Base-by-base conservation (phyloP, 2,113 vertebrate genomes). In the Perccottus glenii region DNA sequence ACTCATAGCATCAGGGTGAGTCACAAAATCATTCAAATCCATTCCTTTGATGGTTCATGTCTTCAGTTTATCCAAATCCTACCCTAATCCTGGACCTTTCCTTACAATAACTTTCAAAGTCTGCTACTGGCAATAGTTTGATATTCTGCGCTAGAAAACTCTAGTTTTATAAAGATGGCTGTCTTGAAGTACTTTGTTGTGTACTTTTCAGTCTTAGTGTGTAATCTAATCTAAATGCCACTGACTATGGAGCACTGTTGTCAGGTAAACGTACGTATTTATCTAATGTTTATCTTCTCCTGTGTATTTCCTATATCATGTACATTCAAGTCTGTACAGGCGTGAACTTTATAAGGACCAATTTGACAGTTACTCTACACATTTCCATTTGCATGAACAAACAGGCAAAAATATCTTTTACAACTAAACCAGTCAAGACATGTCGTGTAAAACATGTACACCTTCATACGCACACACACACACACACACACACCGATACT, bases 1-100 rank as follows among this genome's bases (percentile, higher is more conserved):
- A 3, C 94, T 98, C 73, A 95, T 98, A 1, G 95, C 96, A 56
- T 96, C 96, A 0, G 96, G 96, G 96, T 98, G 90, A 94, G 96
- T 92, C 15, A 45, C 38, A 2, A 0, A 50, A 27, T 44, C 55
- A 49, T 2, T 33, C 15, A 51, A 10, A 63, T 47, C 3, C 1
- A 19, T 53, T 53, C 35, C 11, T 11, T 33, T 53, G 11, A 27
- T 27, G 19, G 19, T 27, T 27, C 19, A 27, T n/a, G n/a, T n/a
- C 19, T 27, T 27, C 19, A 27, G 19, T 27, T 27, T 27, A 27
- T 27, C 19, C 19, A 27, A 27, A 27, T 27, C 19, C 19, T 27
- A 27, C 19, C 3, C 19, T 27, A 27, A 27, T 27, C 19, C 3
- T 27, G 19, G 1, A 27, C 19, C 19, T 27, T 1, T 27, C 19